Evolutionary conservation across 2,113 vertebrate species (phyloP).

Genomic region (Oceanodroma tethys): DNA sequence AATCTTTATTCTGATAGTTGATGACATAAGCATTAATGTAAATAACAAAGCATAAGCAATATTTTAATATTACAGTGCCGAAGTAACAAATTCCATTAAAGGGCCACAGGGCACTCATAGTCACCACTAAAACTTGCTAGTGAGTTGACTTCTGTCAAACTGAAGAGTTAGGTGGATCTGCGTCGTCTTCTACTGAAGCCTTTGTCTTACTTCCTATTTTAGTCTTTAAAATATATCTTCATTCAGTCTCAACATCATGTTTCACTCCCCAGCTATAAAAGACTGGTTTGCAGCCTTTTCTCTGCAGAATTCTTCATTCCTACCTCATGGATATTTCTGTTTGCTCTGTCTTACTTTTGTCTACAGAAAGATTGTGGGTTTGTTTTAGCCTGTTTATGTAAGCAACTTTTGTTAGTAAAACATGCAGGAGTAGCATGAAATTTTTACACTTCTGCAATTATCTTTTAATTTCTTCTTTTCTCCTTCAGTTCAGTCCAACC

Average conservation of each 20-base stretch:
- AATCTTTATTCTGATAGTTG: neutral
- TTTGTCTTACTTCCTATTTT: neutral
- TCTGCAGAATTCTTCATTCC: neutral
- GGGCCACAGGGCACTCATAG: too few species aligned
- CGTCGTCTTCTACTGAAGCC: neutral
- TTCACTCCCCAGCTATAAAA: neutral
- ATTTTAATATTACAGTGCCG: neutral
- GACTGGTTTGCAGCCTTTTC: neutral
- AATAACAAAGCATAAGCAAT: neutral
- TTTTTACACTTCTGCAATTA: neutral
- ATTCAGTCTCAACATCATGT: neutral
- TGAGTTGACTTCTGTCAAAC: neutral
- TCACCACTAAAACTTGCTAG: neutral
- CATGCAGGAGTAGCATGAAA: neutral
- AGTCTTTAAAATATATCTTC: neutral
- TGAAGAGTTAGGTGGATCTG: neutral
- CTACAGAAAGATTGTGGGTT: neutral
- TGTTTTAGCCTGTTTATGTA: neutral
- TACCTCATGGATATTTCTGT: neutral
- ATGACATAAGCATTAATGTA: neutral
- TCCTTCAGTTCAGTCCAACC: neutral
- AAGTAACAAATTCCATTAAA: neutral
- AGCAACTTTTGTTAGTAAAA: neutral
- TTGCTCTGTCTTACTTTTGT: neutral
- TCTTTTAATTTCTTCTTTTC: neutral